phyloP scores from a whole-genome alignment of 2,113 vertebrate species.

The Cnemophilus loriae region DNA sequence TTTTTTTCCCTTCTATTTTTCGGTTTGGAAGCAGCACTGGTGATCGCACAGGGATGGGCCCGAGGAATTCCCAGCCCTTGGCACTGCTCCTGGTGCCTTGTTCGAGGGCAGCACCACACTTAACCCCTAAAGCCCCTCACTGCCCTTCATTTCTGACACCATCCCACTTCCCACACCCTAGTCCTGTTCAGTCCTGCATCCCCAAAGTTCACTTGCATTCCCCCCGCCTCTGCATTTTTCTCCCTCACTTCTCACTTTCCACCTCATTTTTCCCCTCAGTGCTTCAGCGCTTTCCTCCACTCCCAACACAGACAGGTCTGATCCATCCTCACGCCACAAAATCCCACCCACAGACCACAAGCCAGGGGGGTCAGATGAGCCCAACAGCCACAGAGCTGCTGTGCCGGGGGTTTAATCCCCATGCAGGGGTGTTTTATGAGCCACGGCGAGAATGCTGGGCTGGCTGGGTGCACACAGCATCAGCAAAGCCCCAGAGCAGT shows the following conservation, averaged over 20 bases:
- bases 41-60: background rate
- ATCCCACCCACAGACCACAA: background rate
- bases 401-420: background rate
- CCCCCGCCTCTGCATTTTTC: background rate
- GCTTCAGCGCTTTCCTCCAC: fast-evolving
- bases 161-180: background rate
- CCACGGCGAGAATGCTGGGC: too few species aligned
- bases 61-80: background rate
- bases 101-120: background rate
- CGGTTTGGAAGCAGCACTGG: background rate
- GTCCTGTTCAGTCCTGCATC: background rate
- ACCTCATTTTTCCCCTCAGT: background rate
- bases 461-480: background rate
- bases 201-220: background rate
- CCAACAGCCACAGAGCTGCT: background rate
- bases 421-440: background rate
- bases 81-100: background rate
- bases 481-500: background rate
- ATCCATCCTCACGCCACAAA: background rate
- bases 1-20: background rate
- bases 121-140: background rate
- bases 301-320: background rate
- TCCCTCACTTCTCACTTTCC: background rate
- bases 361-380: background rate
- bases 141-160: background rate